Conservation (phyloP, 2,888 invertebrate species). For the Agonopterix arenella region DNA sequence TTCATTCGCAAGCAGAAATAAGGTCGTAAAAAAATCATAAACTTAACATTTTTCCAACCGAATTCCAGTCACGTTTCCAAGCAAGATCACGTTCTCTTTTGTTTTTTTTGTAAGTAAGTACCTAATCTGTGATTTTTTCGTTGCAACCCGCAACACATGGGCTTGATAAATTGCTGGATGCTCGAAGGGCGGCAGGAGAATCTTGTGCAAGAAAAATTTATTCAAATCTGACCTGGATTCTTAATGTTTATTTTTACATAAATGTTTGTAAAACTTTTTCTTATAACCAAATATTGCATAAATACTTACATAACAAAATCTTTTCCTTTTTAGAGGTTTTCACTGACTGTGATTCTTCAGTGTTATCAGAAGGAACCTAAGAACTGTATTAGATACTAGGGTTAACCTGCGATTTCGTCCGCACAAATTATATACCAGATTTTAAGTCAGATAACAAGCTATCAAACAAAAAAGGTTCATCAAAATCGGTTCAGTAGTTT, state of each 20-base stretch:
- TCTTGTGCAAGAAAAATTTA: slow-evolving; percentile 51
- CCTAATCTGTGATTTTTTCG: slow-evolving; percentile 49
- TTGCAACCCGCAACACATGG: slow-evolving; percentile 45
- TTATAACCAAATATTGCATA: not conserved
- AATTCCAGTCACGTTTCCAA: slow-evolving; percentile 46
- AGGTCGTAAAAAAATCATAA: slow-evolving; percentile 49
- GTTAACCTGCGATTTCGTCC: too few relatives aligned
- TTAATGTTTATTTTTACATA: slow-evolving; percentile 16
- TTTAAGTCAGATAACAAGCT: too few relatives aligned
- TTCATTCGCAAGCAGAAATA: slow-evolving; percentile 25
- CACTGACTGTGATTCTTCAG: too few relatives aligned
- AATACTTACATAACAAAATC: too few relatives aligned
- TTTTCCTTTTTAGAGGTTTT: too few relatives aligned
- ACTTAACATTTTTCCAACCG: slow-evolving; percentile 31
- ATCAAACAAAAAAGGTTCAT: too few relatives aligned
- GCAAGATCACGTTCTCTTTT: slow-evolving; percentile 47
- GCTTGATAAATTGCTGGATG: slow-evolving; percentile 54
- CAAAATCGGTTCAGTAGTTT: too few relatives aligned
- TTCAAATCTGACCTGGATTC: slow-evolving; percentile 5
- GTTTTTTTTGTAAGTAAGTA: slow-evolving; percentile 39
- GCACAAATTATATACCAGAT: too few relatives aligned
- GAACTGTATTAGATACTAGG: too few relatives aligned
- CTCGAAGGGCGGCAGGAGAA: slow-evolving; percentile 31
- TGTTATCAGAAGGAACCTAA: too few relatives aligned
- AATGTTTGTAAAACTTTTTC: not conserved